Conservation (phyloP, 2,797 vertebrate species). For the Halcyon badia region DNA sequence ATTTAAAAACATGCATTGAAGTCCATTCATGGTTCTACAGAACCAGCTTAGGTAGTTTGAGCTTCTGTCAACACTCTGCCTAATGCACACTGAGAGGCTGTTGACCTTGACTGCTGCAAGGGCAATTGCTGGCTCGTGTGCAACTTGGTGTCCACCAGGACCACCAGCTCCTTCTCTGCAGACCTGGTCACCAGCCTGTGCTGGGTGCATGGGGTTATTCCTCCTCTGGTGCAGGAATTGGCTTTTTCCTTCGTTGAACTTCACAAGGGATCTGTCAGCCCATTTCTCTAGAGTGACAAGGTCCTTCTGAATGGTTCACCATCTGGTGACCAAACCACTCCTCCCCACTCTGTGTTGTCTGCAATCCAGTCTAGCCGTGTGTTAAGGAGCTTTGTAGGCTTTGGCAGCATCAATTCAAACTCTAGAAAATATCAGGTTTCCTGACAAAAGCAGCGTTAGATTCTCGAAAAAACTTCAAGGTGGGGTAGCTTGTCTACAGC, state of each 20-base stretch:
- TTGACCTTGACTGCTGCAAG: not conserved
- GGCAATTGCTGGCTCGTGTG: not conserved
- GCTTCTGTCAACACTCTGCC: not conserved
- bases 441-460: not conserved
- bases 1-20: not conserved
- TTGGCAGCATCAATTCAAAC: not conserved
- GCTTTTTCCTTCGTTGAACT: not conserved
- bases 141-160: not conserved
- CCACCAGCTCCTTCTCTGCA: not conserved
- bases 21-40: not conserved
- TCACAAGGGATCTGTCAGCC: not conserved
- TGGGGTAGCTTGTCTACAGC: not conserved
- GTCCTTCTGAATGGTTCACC: not conserved
- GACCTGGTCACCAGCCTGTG: too few relatives aligned
- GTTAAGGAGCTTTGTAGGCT: not conserved
- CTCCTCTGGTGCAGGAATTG: not conserved
- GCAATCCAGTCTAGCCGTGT: not conserved
- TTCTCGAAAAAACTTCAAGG: not conserved
- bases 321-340: not conserved
- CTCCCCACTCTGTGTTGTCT: not conserved
- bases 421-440: not conserved
- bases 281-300: not conserved
- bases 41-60: not conserved
- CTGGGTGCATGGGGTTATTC: not conserved
- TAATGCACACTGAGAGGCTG: accelerated